phyloP scores from a whole-genome alignment of 2,888 invertebrate species.

The Thelaira solivaga region DNA sequence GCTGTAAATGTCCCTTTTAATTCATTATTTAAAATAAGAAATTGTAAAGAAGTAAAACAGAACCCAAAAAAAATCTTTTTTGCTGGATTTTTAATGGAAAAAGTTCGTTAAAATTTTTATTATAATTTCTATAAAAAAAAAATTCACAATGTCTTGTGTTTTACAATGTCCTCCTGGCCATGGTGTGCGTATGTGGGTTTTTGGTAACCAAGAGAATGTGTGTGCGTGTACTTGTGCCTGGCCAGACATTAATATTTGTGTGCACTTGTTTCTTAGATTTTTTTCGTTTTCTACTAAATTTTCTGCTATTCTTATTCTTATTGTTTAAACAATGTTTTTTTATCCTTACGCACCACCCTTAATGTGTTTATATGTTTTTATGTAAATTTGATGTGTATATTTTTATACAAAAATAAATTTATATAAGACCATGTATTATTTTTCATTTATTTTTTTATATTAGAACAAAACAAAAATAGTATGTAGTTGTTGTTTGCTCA shows the following conservation, averaged over 20 bases:
- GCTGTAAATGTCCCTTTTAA: slow-evolving; percentile 22
- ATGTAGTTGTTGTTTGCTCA: slow-evolving; percentile 45
- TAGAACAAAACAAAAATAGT: slow-evolving; percentile 1
- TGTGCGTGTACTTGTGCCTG: background rate
- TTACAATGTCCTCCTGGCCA: slow-evolving; percentile 1
- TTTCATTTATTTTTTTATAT: background rate
- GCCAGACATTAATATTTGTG: slow-evolving; percentile 54
- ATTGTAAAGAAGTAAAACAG: slow-evolving; percentile 7
- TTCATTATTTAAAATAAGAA: slow-evolving; percentile 43
- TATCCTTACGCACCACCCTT: slow-evolving; percentile 62
- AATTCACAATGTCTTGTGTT: slow-evolving; percentile 21
- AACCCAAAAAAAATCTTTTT: slow-evolving; percentile 14
- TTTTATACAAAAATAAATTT: slow-evolving; percentile 9
- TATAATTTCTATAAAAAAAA: slow-evolving; percentile 13
- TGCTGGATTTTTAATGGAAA: slow-evolving; percentile 39
- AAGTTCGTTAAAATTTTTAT: slow-evolving; percentile 43
- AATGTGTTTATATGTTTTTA: slow-evolving; percentile 31
- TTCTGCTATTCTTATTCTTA: background rate
- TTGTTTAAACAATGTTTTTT: slow-evolving; percentile 41
- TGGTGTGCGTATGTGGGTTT: background rate
- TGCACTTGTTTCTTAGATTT: slow-evolving; percentile 49
- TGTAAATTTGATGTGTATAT: background rate
- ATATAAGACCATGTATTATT: background rate
- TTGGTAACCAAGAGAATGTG: background rate
- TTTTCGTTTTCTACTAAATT: background rate